phyloP scores from a whole-genome alignment of 2,113 vertebrate species.

The Macrotis lagotis region DNA sequence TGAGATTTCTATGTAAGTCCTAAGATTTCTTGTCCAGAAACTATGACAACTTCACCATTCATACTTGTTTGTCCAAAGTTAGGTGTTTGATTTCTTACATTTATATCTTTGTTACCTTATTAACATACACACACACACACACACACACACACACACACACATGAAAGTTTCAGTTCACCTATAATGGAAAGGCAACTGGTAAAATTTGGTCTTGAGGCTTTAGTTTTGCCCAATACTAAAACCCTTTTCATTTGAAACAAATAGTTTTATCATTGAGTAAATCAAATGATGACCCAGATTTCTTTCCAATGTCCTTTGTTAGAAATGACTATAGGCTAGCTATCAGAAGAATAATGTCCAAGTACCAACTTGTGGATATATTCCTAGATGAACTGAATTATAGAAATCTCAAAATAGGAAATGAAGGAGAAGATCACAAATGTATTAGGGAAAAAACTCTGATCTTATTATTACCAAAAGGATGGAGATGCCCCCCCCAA shows the following conservation, averaged over 20 bases:
- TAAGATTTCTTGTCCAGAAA: background rate
- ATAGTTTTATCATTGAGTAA: background rate
- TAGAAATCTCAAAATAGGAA: background rate
- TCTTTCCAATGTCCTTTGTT: background rate
- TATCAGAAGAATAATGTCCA: background rate
- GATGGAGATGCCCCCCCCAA: accelerated
- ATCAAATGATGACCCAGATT: background rate
- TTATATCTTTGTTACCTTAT: background rate
- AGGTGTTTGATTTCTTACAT: background rate
- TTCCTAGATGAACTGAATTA: background rate
- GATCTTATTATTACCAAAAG: background rate
- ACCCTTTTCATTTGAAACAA: background rate
- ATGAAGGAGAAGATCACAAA: background rate
- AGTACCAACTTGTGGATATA: background rate
- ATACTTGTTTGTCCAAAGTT: background rate
- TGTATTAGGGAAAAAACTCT: background rate
- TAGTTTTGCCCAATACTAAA: background rate
- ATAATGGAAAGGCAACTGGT: background rate
- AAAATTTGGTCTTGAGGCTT: background rate
- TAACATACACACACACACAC: background rate
- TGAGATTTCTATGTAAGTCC: background rate
- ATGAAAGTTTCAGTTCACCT: background rate
- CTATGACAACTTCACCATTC: background rate
- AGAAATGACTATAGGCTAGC: background rate
- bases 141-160: background rate